Base-by-base conservation (phyloP, 2,797 vertebrate species). In the Atherinosoma microstoma region DNA sequence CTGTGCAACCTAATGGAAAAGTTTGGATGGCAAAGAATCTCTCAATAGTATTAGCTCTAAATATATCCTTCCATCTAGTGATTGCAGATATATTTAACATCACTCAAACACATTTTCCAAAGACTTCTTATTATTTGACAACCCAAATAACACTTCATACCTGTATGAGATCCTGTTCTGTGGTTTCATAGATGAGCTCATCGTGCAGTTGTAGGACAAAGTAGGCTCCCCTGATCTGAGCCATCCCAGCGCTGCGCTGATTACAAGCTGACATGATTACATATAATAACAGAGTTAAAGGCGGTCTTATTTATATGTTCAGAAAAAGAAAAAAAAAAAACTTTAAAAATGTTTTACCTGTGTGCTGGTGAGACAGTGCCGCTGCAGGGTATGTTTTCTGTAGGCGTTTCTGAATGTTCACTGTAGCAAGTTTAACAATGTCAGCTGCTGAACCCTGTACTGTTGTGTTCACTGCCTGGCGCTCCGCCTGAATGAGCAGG, bases 371-470 rank as follows among this genome's bases (percentile, higher is more conserved):
- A 58, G 97, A 97, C 58, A 82, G 94, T 13, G 94, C 91, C 6
- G 87, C 87, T 5, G 91, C 76, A 3, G 92, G 93, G 58, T 95
- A 96, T 2, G 87, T 82, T 78, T 94, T 93, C 13, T 74, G 89
- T 34, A 99, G 85, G 11, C 91, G 90, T 38, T 87, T 95, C 91
- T 99, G 97, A 80, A 99, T 98, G 87, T 96, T 98, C 72, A 97
- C 95, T 0, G 97, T 99, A 57, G 98, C 98, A 10, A 94, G 91
- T 94, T 99, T 99, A n/a, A 99, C 96, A 16, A 99, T 96, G 88
- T 99, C 98, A 3, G 98, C 97, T 0, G 97, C 98, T 11, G 98
- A 99, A 40, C 97, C 98, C 90, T 99, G 97, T 10, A 99, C 97
- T 0, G 96, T 95, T 3, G 97, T 98, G 86, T 99, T 99, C 76